These are phyloP conservation scores for Philypnodon macrostomus DNA, from an alignment of 2,797 vertebrate species.

Conservation along the genomic window DNA sequence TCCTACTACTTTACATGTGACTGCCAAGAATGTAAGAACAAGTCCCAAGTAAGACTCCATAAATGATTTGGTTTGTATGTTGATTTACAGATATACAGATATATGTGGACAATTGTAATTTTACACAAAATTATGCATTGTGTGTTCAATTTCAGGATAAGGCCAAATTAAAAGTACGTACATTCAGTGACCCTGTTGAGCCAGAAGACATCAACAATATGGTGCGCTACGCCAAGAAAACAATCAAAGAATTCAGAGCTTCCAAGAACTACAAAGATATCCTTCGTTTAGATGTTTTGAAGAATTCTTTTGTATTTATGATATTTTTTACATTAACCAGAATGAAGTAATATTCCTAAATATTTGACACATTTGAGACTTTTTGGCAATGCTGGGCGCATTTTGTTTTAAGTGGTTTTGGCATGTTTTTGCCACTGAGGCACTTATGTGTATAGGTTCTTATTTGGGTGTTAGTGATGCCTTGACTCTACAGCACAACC, in stretches of 20 bases:
- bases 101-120: too few relatives aligned
- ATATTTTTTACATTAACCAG: too few relatives aligned
- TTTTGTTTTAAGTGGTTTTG: not conserved
- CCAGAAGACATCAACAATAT: conserved; percentile 80
- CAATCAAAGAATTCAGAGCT: conserved; percentile 87
- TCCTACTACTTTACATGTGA: conserved; percentile 90
- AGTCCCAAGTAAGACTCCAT: conserved; percentile 82
- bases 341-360: too few relatives aligned
- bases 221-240: conserved; percentile 85
- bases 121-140: too few relatives aligned
- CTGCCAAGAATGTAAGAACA: conserved; percentile 85
- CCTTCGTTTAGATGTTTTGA: conserved; percentile 71
- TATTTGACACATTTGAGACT: too few relatives aligned
- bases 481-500: conserved; percentile 87
- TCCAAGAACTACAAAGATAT: conserved; percentile 91
- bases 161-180: conserved; percentile 85
- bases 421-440: not conserved
- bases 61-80: too few relatives aligned
- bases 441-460: not conserved
- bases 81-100: too few relatives aligned
- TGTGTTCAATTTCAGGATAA: conserved; percentile 77
- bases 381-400: too few relatives aligned
- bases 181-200: conserved; percentile 74
- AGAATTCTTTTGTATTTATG: too few relatives aligned
- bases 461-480: conserved; percentile 26